phyloP scores from a whole-genome alignment of 2,888 invertebrate species.

The Dasypolia templi region DNA sequence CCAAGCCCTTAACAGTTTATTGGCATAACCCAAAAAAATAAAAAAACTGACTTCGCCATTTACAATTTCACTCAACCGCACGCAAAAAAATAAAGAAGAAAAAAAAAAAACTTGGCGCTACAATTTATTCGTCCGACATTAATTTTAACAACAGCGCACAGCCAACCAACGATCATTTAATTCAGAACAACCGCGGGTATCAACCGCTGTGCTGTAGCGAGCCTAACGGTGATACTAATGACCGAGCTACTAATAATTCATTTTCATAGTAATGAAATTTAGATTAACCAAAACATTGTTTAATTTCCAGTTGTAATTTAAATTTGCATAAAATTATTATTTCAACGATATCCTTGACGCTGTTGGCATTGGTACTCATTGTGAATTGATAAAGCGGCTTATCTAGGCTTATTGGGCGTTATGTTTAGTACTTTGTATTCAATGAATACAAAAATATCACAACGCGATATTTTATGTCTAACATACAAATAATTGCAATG shows the following conservation, averaged over 20 bases:
- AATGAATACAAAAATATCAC: too few relatives aligned
- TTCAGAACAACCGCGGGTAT: constrained; percentile 32
- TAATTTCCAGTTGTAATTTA: constrained; percentile 51
- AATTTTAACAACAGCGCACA: constrained; percentile 27
- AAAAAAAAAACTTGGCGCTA: background rate
- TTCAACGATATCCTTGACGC: constrained; percentile 12
- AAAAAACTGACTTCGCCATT: background rate
- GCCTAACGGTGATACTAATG: constrained; percentile 60
- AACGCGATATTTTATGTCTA: too few relatives aligned
- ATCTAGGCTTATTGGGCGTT: constrained; percentile 1
- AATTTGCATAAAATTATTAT: constrained; percentile 33
- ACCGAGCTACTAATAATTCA: constrained; percentile 57
- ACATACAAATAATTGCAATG: too few relatives aligned
- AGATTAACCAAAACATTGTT: constrained; percentile 61
- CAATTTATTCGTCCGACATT: constrained; percentile 27
- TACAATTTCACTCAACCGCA: background rate
- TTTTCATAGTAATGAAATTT: constrained; percentile 64
- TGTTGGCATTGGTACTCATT: constrained; percentile 27
- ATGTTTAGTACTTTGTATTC: constrained; percentile 10
- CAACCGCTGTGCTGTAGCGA: constrained; percentile 26
- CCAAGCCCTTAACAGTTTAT: too few relatives aligned
- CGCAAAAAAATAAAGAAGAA: constrained; percentile 10
- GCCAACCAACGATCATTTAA: constrained; percentile 42
- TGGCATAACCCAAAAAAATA: background rate
- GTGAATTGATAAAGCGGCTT: constrained; percentile 27